Conservation (phyloP, 2,113 vertebrate species). For the human region GRCh38 chr3:174879001-174879500, state of each 20-base stretch:
- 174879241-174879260: background rate
- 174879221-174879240: conserved; percentile 33
- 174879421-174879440: background rate
- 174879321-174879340: background rate
- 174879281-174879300: background rate
- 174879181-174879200: background rate
- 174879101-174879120: background rate
- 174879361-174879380: background rate
- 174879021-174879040: background rate
- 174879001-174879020: background rate
- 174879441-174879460: background rate
- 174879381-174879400: background rate
- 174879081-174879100: background rate
- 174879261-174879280: conserved; percentile 53
- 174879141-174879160: background rate
- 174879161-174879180: background rate
- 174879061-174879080: background rate
- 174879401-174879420: conserved; percentile 49
- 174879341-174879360: background rate
- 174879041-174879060: background rate
- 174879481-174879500: background rate
- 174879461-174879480: background rate
- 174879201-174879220: background rate
- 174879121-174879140: background rate
- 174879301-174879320: conserved; percentile 40